Percentiles rank a stretch among this genome's conserved stretches.
Conservation (phyloP, 1,140 invertebrate genomes). For the Achatina immaculata region DNA sequence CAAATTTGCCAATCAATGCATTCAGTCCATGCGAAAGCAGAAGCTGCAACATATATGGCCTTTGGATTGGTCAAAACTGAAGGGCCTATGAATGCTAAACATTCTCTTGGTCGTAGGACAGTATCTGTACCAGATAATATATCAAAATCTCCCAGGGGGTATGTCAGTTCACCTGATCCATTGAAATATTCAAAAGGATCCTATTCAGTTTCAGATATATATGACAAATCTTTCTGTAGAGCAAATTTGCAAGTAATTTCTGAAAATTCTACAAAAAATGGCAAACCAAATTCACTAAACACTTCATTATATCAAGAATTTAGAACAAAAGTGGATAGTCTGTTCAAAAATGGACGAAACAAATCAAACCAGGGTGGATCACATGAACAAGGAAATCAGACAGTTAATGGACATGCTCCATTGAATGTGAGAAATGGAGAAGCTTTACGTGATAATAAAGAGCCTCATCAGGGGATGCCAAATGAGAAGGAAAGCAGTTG, state of each 20-base stretch:
- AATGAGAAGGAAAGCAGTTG: neutral
- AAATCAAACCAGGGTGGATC: neutral
- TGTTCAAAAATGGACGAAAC: neutral
- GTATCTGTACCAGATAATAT: neutral
- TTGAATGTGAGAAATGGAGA: neutral
- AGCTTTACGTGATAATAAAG: neutral
- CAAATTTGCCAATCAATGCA: slow-evolving; percentile 21
- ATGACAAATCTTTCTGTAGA: neutral
- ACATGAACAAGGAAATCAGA: neutral
- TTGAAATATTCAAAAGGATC: neutral
- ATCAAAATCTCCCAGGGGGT: too few relatives aligned
- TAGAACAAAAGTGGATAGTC: neutral
- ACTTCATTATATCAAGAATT: neutral
- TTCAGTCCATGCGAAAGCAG: slow-evolving; percentile 9
- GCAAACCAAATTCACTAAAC: neutral
- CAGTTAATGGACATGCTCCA: neutral
- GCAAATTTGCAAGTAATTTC: neutral
- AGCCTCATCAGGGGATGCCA: neutral
- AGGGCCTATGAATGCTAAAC: too few relatives aligned
- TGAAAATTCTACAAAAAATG: neutral
- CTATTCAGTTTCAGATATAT: neutral
- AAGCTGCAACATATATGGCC: neutral
- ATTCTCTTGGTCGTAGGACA: neutral
- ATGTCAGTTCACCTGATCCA: neutral
- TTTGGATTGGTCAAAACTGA: neutral